phyloP scores from a whole-genome alignment of 2,888 invertebrate genomes.

The Rhopalosiphum nymphaeae region DNA sequence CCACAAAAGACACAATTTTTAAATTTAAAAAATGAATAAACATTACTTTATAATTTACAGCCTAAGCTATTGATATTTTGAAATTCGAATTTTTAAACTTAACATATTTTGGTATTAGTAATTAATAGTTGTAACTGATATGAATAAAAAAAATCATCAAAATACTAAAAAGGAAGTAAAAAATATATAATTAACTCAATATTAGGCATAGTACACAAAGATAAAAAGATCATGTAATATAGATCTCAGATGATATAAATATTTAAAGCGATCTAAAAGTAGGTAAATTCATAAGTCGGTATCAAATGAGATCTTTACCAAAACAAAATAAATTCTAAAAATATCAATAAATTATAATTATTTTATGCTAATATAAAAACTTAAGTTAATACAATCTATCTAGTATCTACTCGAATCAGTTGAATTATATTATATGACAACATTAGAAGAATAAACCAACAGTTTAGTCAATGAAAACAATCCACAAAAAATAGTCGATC shows the following conservation, averaged over 20 bases:
- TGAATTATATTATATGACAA: no score
- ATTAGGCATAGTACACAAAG: background rate
- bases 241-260: background rate
- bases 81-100: background rate
- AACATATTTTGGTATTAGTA: background rate
- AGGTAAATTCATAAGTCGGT: background rate
- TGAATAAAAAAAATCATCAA: background rate
- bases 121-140: background rate
- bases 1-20: background rate
- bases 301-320: background rate
- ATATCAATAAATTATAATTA: background rate
- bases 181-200: background rate
- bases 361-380: background rate
- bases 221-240: background rate
- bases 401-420: background rate
- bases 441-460: no score
- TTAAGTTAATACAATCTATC: background rate
- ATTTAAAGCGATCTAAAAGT: background rate
- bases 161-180: background rate
- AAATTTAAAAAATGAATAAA: background rate
- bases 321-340: background rate
- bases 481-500: background rate
- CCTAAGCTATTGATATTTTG: background rate
- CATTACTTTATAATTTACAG: background rate
- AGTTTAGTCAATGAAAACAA: no score